Conservation (phyloP, 1,140 invertebrate species). For the Hypothenemus hampei region DNA sequence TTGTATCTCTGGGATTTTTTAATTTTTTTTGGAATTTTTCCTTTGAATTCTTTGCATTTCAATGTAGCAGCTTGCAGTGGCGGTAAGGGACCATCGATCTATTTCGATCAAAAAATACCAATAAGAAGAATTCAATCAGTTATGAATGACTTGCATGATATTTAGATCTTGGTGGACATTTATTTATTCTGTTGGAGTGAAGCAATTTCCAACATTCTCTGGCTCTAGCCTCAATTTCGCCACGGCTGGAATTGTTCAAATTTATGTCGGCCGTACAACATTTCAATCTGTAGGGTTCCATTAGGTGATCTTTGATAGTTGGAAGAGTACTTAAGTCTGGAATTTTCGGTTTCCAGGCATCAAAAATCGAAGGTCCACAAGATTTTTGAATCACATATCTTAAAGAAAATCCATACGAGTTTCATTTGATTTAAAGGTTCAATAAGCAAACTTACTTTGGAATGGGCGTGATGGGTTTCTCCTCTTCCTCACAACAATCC, state of each 20-base stretch:
- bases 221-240: conserved; percentile 8
- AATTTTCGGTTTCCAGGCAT: conserved; percentile 29
- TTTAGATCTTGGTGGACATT: conserved; percentile 13
- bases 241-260: not conserved
- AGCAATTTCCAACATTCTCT: conserved; percentile 12
- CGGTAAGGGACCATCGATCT: not conserved
- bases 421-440: not conserved
- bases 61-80: not conserved
- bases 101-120: not conserved
- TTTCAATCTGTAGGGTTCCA: conserved; percentile 1
- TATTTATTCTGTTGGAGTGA: conserved; percentile 8
- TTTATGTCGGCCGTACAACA: conserved; percentile 27
- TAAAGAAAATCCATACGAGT: not conserved
- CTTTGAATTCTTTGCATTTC: conserved; percentile 7
- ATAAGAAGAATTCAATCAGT: conserved; percentile 1
- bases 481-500: not conserved
- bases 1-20: conserved; percentile 6
- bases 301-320: not conserved
- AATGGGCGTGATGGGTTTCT: not conserved
- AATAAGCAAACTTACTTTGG: conserved; percentile 4
- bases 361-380: conserved; percentile 25
- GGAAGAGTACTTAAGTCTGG: conserved; percentile 7
- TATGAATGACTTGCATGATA: not conserved
- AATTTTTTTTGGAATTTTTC: not conserved
- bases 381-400: conserved; percentile 27